Percentiles rank a stretch among this genome's conserved stretches.
phyloP scores from a whole-genome alignment of 2,113 vertebrate genomes.

The Acrocephalus arundinaceus region DNA sequence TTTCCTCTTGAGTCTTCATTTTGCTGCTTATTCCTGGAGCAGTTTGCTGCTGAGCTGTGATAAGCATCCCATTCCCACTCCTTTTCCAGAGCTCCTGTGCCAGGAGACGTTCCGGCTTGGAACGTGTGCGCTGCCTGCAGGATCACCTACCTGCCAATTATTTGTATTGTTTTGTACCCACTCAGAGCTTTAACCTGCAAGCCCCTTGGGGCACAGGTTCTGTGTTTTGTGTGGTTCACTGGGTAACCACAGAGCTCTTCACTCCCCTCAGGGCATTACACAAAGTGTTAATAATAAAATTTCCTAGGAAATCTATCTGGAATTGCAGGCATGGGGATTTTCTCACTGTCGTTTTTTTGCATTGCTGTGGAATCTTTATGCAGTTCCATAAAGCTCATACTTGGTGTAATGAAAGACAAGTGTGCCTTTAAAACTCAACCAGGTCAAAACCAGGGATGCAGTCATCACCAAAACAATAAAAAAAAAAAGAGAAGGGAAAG shows the following conservation, averaged over 20 bases:
- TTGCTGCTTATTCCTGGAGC: not conserved
- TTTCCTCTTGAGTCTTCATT: not conserved
- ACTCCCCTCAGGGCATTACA: not conserved
- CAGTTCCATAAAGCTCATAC: not conserved
- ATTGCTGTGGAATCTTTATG: not conserved
- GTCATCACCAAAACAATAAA: not conserved
- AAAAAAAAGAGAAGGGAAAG: not conserved
- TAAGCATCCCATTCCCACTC: not conserved
- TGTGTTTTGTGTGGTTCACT: constrained; percentile 29
- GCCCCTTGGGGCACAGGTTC: constrained; percentile 10
- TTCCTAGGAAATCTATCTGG: constrained; percentile 23
- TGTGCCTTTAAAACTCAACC: not conserved
- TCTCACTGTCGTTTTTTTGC: not conserved
- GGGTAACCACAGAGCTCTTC: not conserved
- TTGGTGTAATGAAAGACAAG: not conserved
- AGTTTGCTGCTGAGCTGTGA: not conserved
- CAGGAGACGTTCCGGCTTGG: not conserved
- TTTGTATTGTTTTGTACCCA: not conserved
- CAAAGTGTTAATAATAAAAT: constrained; percentile 24
- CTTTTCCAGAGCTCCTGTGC: not conserved
- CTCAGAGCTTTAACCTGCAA: not conserved
- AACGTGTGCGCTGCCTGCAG: not conserved
- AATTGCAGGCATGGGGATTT: not conserved
- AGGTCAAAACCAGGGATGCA: not conserved
- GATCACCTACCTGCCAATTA: not conserved